Evolutionary conservation across 2,797 vertebrate species (phyloP).

Genomic region (Fistularia tabacaria): DNA sequence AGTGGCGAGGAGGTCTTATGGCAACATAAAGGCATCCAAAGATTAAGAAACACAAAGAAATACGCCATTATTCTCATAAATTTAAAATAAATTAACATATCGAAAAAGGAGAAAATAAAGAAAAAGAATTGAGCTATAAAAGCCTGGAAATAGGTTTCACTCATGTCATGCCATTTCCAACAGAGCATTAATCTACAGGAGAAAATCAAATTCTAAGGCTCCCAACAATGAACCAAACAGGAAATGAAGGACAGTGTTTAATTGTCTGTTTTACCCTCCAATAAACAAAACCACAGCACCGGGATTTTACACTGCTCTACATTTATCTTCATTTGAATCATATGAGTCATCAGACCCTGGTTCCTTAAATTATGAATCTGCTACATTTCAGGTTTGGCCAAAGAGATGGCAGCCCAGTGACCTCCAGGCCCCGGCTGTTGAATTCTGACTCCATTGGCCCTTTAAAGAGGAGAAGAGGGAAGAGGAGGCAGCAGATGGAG

Average conservation of each 20-base stretch:
- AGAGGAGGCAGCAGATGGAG: constrained; percentile 26
- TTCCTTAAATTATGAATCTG: background rate
- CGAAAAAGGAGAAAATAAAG: background rate
- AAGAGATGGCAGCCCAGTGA: background rate
- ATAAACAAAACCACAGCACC: too few species aligned
- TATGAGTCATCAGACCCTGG: too few species aligned
- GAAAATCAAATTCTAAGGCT: too few species aligned
- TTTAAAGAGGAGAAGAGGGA: background rate
- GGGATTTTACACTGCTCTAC: too few species aligned
- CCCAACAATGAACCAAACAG: too few species aligned
- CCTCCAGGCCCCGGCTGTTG: constrained; percentile 11
- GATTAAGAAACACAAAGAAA: background rate
- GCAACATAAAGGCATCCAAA: background rate
- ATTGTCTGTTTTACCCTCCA: too few species aligned
- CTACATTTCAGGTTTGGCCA: too few species aligned
- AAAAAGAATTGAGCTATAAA: background rate
- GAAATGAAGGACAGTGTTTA: too few species aligned
- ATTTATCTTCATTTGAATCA: too few species aligned
- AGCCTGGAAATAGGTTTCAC: too few species aligned
- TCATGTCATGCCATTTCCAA: too few species aligned
- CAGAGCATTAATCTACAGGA: too few species aligned
- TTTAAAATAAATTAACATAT: background rate
- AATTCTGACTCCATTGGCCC: constrained; percentile 22
- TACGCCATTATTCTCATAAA: background rate
- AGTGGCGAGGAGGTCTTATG: constrained; percentile 34